phyloP scores from a whole-genome alignment of 2,888 invertebrate species.

The Octonoba sinensis region DNA sequence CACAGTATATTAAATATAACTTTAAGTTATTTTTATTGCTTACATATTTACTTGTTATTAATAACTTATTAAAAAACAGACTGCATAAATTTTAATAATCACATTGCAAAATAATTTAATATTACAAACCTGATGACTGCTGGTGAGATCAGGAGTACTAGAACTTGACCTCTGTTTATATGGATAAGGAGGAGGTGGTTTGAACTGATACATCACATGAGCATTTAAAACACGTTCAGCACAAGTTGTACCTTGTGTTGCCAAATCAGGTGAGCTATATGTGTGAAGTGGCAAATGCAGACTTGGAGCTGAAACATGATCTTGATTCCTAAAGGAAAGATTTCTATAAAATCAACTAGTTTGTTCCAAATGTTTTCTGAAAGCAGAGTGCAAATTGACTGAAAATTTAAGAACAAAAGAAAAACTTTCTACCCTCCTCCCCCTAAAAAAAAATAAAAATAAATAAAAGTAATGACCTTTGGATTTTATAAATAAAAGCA shows the following conservation, averaged over 20 bases:
- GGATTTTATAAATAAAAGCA: too few species aligned
- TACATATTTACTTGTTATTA: too few species aligned
- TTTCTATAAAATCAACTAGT: not conserved
- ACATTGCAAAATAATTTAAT: too few species aligned
- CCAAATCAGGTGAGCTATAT: conserved; percentile 71
- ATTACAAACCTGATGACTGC: conserved; percentile 66
- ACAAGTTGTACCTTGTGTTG: conserved; percentile 67
- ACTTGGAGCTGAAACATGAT: conserved; percentile 19
- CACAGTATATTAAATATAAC: too few species aligned
- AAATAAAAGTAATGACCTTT: too few species aligned
- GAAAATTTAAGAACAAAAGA: too few species aligned
- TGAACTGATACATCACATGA: conserved; percentile 79
- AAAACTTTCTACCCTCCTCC: too few species aligned
- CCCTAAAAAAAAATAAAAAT: too few species aligned
- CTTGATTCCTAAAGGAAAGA: conserved; percentile 29
- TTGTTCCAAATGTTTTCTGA: not conserved
- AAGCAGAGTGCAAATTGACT: not conserved
- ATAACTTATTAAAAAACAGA: too few species aligned
- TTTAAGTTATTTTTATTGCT: too few species aligned
- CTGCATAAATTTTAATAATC: too few species aligned
- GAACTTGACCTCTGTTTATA: conserved; percentile 79
- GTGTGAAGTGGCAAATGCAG: conserved; percentile 65
- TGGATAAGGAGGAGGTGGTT: conserved; percentile 86
- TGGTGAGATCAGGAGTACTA: conserved; percentile 86
- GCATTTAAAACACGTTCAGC: conserved; percentile 71